Base-by-base conservation (phyloP, 2,113 vertebrate genomes). In the Poeciliopsis occidentalis region DNA sequence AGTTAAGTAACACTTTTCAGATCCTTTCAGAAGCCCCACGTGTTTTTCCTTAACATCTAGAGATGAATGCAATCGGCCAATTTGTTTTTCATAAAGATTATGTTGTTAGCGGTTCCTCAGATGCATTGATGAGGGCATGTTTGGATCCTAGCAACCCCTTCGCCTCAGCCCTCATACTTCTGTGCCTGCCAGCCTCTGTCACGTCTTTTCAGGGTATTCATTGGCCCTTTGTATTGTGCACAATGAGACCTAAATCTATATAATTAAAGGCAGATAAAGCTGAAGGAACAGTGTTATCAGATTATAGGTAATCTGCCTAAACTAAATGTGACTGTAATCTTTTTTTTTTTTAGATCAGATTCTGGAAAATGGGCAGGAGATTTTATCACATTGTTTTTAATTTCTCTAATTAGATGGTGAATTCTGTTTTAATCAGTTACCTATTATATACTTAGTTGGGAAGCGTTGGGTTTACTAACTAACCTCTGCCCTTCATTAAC, bases 101-200 rank as follows among this genome's bases (percentile, higher is more conserved):
- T 89, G 92, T 91, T 85, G 85, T 91, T 88, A 82, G 74, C 89
- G 73, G 82, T 86, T 65, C 75, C 69, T 24, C 82, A 80, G 91
- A 88, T 92, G 87, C 91, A 85, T 92, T 86, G 88, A 91, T 88
- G 87, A 88, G 88, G 84, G 87, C 89, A 91, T 88, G 84, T 92
- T 93, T 89, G 93, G 87, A 39, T 91, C 93, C 92, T 93, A 94
- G 93, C 92, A 95, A 95, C 93, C 80, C 22, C 7, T 57, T 57
- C 10, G 12, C 34, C 41, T 61, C 79, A 71, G 78, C 86, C 61
- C 72, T 88, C 71, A 15, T 84, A 83, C 83, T 76, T 60, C 69
- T 73, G 63, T 82, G 76, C 83, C 87, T 80, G 89, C 80, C 85
- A 69, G 87, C 77, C 79, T 76, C 80, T 67, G 2, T 63, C 65